Base-by-base conservation (phyloP, 2,113 vertebrate species). In the Pomatostomus ruficeps region DNA sequence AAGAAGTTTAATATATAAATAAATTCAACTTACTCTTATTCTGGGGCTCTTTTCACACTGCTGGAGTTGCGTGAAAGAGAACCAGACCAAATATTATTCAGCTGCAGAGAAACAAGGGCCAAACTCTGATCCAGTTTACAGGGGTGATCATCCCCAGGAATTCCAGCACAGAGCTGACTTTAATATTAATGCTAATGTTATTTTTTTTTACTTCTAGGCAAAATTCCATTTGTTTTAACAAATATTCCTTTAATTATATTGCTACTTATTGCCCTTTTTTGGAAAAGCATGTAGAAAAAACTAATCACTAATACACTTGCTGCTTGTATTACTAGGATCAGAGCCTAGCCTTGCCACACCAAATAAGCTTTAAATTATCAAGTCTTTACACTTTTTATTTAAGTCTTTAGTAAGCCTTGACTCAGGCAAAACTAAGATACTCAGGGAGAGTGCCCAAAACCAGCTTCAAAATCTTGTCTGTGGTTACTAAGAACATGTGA, bases 61-160 rank as follows among this genome's bases (percentile, higher is more conserved):
- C 77, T 94, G 67, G 89, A 94, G 71, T 93, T 76, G 91, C 6
- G 17, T 91, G 88, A 95, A 91, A 95, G 63, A 95, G 87, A 94
- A 96, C 89, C 91, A 91, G 81, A 92, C 58, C 74, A 87, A 77
- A 46, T 75, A 93, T 88, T 94, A 95, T 62, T 85, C 54, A 80
- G 43, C 38, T 73, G 84, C 59, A 89, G 38, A 49, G 42, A 85
- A 91, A 89, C 29, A 82, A 85, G 46, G 63, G 88, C 78, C 81
- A 83, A 79, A 94, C 85, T 89, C 93, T 88, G 74, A 91, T 88
- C 67, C 75, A 66, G 26, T 85, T 90, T 77, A 77, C 20, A 26
- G 12, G 52, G 67, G 29, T 28, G 67, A 79, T 72, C 23, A 62
- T 31, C 8, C 36, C 28, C 45, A 77, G 25, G 29, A 85, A 80